A percentile compares a stretch with the other conserved stretches of the same genome.
phyloP scores from a whole-genome alignment of 2,888 invertebrate genomes.

The Rhodophaea formosa region DNA sequence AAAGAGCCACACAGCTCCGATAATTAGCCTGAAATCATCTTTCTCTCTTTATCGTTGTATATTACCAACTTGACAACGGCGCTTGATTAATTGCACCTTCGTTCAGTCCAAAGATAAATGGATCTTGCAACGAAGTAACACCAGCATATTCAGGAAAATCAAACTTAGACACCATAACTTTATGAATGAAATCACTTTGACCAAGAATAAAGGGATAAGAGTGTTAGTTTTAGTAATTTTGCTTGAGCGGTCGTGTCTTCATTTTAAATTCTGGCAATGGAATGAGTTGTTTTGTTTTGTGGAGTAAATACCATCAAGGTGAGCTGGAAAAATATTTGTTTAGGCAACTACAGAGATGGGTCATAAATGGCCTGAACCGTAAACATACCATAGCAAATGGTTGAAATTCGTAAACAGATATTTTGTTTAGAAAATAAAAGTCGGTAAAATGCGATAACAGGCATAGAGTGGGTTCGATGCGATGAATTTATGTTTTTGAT shows the following conservation, averaged over 20 bases:
- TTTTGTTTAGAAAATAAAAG: too few relatives aligned
- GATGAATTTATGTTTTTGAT: too few relatives aligned
- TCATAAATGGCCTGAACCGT: neutral
- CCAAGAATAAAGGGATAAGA: constrained; percentile 35
- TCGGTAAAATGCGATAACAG: too few relatives aligned
- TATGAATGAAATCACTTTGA: constrained; percentile 42
- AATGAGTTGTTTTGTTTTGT: constrained; percentile 9
- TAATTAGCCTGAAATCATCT: constrained; percentile 77
- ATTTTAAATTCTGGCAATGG: constrained; percentile 41
- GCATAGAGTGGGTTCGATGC: too few relatives aligned
- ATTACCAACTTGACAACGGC: constrained; percentile 72
- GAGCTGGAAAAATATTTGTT: neutral
- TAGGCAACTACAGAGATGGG: neutral
- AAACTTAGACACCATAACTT: constrained; percentile 41
- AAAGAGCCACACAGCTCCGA: constrained; percentile 56
- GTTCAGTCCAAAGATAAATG: constrained; percentile 73
- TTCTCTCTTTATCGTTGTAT: constrained; percentile 70
- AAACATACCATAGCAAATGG: neutral
- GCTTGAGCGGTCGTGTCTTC: constrained; percentile 60
- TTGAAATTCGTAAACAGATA: neutral
- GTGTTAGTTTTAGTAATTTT: constrained; percentile 70
- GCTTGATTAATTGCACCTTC: constrained; percentile 75
- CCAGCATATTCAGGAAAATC: constrained; percentile 36
- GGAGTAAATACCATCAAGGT: constrained; percentile 10
- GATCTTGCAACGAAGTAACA: constrained; percentile 32